A percentile compares a stretch with the other conserved stretches of the same genome.
Evolutionary conservation across 1,140 invertebrate species (phyloP).

Genomic region (Drosophila melanica): DNA sequence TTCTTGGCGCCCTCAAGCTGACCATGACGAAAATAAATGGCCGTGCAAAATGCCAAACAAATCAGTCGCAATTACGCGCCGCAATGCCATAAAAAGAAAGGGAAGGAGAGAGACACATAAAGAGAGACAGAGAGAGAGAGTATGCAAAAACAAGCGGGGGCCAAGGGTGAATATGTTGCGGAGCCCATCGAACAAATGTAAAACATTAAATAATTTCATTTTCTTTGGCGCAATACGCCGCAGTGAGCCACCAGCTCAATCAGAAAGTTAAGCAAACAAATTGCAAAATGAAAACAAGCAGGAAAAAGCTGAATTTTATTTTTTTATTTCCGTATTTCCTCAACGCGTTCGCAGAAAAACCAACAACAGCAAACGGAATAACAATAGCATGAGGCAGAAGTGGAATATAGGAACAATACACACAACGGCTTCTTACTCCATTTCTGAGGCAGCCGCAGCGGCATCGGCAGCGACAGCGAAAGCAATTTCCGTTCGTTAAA

Average conservation of each 20-base stretch:
- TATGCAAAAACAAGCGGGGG: conserved; percentile 8
- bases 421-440: conserved; percentile 57
- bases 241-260: conserved; percentile 69
- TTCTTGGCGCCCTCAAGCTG: conserved; percentile 46
- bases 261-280: conserved; percentile 79
- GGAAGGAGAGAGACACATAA: background rate
- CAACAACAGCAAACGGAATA: conserved; percentile 18
- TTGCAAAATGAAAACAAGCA: conserved; percentile 60
- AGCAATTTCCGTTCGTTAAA: conserved; percentile 82
- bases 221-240: conserved; percentile 47
- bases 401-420: conserved; percentile 24
- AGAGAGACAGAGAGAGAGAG: background rate
- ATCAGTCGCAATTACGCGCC: conserved; percentile 73
- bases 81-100: conserved; percentile 7
- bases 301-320: conserved; percentile 56
- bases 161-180: conserved; percentile 32
- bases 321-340: conserved; percentile 18
- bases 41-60: conserved; percentile 71
- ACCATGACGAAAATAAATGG: conserved; percentile 72
- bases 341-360: conserved; percentile 6
- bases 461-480: conserved; percentile 36
- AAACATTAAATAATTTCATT: conserved; percentile 76
- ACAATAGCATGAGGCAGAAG: conserved; percentile 31
- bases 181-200: conserved; percentile 56
- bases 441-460: conserved; percentile 49